Evolutionary conservation across 2,797 vertebrate species (phyloP).

Genomic region (Tamandua tetradactyla): DNA sequence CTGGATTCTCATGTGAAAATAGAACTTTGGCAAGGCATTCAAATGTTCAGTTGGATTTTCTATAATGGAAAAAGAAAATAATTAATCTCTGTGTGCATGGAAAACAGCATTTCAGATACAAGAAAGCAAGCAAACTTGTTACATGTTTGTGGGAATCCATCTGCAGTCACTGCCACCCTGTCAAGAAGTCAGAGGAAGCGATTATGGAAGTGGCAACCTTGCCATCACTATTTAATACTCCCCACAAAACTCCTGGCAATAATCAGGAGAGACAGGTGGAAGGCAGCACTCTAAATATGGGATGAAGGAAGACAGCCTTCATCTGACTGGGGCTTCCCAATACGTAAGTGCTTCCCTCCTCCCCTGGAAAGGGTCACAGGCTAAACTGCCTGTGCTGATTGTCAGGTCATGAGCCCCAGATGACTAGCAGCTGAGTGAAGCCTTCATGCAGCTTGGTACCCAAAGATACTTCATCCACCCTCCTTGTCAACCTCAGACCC

Average conservation of each 20-base stretch:
- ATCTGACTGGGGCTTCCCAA: constrained; percentile 56
- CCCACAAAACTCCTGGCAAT: not conserved
- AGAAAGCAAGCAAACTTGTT: not conserved
- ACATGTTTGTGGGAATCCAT: not conserved
- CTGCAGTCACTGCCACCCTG: not conserved
- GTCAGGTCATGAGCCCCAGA: not conserved
- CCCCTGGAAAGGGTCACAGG: not conserved
- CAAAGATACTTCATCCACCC: constrained; percentile 60
- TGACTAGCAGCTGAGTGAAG: constrained; percentile 61
- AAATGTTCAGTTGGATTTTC: constrained; percentile 21
- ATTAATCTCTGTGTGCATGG: not conserved
- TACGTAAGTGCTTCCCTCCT: not conserved
- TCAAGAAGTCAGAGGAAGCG: constrained; percentile 64
- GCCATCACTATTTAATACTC: constrained; percentile 69
- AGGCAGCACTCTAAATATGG: constrained; percentile 19
- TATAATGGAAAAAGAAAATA: not conserved
- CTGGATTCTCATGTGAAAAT: not conserved
- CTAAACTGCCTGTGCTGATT: constrained; percentile 37
- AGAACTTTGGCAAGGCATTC: not conserved
- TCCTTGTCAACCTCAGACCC: constrained; percentile 67
- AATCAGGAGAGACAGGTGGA: constrained; percentile 73
- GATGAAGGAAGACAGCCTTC: constrained; percentile 26
- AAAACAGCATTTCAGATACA: not conserved
- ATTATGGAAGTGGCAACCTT: constrained; percentile 75
- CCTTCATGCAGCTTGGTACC: constrained; percentile 57